Conservation (phyloP, 2,797 vertebrate genomes). For the Sebastiscus albofasciatus region DNA sequence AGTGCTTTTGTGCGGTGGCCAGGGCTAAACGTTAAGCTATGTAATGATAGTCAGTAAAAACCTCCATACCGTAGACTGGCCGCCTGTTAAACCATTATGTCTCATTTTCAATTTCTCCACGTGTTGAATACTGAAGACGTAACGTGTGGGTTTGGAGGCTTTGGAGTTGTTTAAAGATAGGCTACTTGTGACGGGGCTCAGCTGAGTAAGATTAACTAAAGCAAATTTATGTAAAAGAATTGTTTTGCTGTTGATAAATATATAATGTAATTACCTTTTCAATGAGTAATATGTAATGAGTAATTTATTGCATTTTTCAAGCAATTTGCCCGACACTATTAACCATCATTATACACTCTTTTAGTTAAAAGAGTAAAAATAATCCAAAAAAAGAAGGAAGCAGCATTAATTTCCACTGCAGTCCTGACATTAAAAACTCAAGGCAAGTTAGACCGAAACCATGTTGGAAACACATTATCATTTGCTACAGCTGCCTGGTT, state of each 20-base stretch:
- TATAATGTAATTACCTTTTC: not conserved
- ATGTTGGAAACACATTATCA: slow-evolving; percentile 12
- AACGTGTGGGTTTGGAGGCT: not conserved
- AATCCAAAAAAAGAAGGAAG: not conserved
- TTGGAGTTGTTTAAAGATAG: not conserved
- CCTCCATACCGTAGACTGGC: not conserved
- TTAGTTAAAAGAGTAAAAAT: not conserved
- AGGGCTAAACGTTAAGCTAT: not conserved
- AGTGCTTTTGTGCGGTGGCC: not conserved
- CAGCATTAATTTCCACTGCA: not conserved
- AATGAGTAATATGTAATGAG: not conserved
- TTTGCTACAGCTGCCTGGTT: slow-evolving; percentile 1
- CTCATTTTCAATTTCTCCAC: not conserved
- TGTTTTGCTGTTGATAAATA: not conserved
- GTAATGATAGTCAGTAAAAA: not conserved
- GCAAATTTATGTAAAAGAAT: not conserved
- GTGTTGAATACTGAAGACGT: not conserved
- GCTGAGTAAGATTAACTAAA: not conserved
- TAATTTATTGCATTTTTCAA: not conserved
- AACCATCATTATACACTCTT: not conserved
- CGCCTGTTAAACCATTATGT: not conserved
- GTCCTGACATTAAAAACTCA: not conserved
- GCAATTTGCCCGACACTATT: too few species aligned
- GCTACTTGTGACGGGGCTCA: not conserved
- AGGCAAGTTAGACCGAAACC: not conserved